Evolutionary conservation across 2,113 vertebrate species (phyloP), one percentile per base, ranked within the genome.

Genomic region (Caranx ignobilis): DNA sequence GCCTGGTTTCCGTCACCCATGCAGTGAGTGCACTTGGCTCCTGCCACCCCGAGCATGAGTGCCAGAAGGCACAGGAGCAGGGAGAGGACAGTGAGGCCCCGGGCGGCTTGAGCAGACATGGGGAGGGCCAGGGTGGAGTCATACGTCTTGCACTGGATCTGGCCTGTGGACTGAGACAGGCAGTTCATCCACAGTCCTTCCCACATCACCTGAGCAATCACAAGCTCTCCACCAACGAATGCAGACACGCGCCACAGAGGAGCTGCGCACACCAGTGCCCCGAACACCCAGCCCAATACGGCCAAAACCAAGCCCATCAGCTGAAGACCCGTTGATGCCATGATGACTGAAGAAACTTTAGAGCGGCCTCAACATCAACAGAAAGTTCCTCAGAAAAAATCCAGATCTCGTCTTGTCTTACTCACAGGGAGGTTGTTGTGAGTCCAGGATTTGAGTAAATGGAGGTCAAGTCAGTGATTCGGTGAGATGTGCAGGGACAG

Each of bases 161-260:
- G 93, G 0, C 94, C 94, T 18, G 93, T 94, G 63, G 93, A 94
- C 91, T 97, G 96, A 19, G 96, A 96, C 60, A 97, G 91, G 10
- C 96, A 97, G 87, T 92, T 95, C 96, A 97, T 97, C 96, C 96
- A 97, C 48, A 97, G 93, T 34, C 96, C 96, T 83, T 97, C 96
- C 96, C 96, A 97, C 56, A 93, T 60, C 84, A 94, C 92, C 94
- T 97, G 96, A 2, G 96, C 95, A 15, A 95, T 95, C 84, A 97
- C 95, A 12, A 97, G 94, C 94, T 94, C 96, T n/a, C 86, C 95
- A 6, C 96, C 96, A 0, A 96, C 96, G 43, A 96, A 96, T 41
- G 96, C 96, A 0, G 96, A 96, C 70, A 96, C 93, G 0, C 95
- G 95, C 96, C 96, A 97, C 88, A 95, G 88, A 15, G 96, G 96